phyloP scores from a whole-genome alignment of 2,113 vertebrate species.

The Gymnogyps californianus region DNA sequence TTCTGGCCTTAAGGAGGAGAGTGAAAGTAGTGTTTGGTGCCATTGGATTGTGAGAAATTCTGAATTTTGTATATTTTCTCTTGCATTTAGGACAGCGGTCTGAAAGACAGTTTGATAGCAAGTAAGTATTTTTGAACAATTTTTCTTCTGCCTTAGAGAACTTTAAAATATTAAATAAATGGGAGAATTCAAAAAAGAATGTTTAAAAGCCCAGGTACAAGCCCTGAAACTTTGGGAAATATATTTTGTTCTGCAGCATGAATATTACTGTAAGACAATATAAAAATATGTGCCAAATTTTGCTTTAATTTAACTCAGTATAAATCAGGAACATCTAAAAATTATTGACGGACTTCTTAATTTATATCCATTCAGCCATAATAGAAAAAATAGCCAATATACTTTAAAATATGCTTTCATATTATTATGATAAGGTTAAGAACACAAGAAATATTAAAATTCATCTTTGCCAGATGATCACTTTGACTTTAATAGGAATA shows the following conservation, averaged over 20 bases:
- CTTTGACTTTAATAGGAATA: neutral
- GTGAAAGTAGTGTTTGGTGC: neutral
- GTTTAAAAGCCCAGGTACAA: neutral
- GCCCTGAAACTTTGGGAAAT: neutral
- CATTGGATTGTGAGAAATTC: neutral
- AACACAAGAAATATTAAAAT: neutral
- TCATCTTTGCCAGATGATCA: neutral
- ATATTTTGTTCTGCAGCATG: neutral
- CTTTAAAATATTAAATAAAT: neutral
- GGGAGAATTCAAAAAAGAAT: neutral
- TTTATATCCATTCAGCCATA: neutral
- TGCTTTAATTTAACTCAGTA: neutral
- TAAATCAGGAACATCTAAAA: neutral
- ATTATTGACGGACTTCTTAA: accelerated
- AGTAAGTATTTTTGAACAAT: neutral
- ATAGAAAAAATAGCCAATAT: neutral
- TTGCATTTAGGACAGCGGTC: neutral
- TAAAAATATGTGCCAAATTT: neutral
- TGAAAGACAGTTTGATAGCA: neutral
- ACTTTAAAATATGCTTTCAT: neutral
- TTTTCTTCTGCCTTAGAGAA: neutral
- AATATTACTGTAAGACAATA: neutral
- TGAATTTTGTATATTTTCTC: neutral
- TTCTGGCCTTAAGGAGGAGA: neutral
- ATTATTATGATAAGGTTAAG: neutral